A percentile compares a stretch with the other conserved stretches of the same genome.
Evolutionary conservation across 1,140 invertebrate genomes (phyloP).

Genomic region (Lethocerus indicus): DNA sequence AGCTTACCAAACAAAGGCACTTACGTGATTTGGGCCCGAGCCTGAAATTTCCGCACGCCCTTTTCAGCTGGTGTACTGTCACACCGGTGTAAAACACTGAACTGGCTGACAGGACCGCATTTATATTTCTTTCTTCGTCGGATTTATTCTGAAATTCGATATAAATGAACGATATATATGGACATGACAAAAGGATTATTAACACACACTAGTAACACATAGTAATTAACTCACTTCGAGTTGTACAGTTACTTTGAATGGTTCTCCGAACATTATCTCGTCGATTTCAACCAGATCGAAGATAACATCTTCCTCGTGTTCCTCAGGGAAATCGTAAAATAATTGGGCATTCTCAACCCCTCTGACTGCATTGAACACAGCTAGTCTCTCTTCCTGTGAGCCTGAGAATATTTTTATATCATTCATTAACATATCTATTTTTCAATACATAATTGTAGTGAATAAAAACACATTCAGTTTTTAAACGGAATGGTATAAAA

Average conservation of each 20-base stretch:
- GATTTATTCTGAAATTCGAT: constrained; percentile 35
- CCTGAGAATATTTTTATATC: constrained; percentile 21
- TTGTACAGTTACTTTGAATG: constrained; percentile 43
- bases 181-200: background rate
- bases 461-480: background rate
- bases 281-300: constrained; percentile 53
- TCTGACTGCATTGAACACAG: constrained; percentile 42
- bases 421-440: background rate
- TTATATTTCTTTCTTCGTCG: constrained; percentile 37
- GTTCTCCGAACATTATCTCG: constrained; percentile 40
- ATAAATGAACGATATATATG: background rate
- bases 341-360: constrained; percentile 35
- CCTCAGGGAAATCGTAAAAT: constrained; percentile 35
- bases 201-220: background rate
- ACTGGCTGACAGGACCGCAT: constrained; percentile 37
- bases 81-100: constrained; percentile 54
- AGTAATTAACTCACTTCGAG: constrained; percentile 29
- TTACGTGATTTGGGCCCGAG: constrained; percentile 26
- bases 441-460: background rate
- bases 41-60: constrained; percentile 37
- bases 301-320: constrained; percentile 37
- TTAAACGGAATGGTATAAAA: background rate
- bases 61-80: constrained; percentile 41
- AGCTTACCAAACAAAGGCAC: constrained; percentile 18
- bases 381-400: constrained; percentile 38